Evolutionary conservation across 2,888 invertebrate species (phyloP).

Genomic region (Campaea margaritaria): DNA sequence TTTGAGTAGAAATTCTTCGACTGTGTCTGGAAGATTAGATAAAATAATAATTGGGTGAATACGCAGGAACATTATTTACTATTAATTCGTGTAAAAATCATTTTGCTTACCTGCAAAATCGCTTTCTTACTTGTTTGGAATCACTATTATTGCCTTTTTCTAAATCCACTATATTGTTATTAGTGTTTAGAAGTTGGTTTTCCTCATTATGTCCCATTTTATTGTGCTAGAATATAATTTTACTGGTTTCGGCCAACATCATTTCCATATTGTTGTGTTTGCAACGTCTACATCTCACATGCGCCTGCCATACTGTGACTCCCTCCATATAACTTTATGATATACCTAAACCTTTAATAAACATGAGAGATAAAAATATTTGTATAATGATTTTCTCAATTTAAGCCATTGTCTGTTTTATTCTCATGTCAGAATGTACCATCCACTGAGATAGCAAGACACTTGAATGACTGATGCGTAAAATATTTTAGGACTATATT

Average conservation of each 20-base stretch:
- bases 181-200: slow-evolving; percentile 17
- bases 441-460: background rate
- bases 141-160: slow-evolving; percentile 29
- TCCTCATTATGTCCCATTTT: slow-evolving; percentile 25
- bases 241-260: background rate
- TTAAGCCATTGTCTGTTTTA: slow-evolving; percentile 10
- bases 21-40: slow-evolving; percentile 38
- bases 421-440: slow-evolving; percentile 1
- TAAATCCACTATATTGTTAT: slow-evolving; percentile 22
- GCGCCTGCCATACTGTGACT: slow-evolving; percentile 29
- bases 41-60: slow-evolving; percentile 2
- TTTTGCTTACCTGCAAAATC: slow-evolving; percentile 34
- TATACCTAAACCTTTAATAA: slow-evolving; percentile 38
- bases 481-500: background rate
- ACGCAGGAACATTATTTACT: slow-evolving; percentile 5
- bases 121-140: slow-evolving; percentile 16
- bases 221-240: slow-evolving; percentile 1
- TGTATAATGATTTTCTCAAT: slow-evolving; percentile 29
- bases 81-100: background rate
- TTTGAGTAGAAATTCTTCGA: slow-evolving; percentile 48
- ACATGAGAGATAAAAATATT: slow-evolving; percentile 42
- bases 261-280: slow-evolving; percentile 1
- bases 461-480: background rate
- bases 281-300: slow-evolving; percentile 30
- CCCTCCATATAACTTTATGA: slow-evolving; percentile 35